Conservation (phyloP, 2,888 invertebrate species). For the Pandemis corylana region DNA sequence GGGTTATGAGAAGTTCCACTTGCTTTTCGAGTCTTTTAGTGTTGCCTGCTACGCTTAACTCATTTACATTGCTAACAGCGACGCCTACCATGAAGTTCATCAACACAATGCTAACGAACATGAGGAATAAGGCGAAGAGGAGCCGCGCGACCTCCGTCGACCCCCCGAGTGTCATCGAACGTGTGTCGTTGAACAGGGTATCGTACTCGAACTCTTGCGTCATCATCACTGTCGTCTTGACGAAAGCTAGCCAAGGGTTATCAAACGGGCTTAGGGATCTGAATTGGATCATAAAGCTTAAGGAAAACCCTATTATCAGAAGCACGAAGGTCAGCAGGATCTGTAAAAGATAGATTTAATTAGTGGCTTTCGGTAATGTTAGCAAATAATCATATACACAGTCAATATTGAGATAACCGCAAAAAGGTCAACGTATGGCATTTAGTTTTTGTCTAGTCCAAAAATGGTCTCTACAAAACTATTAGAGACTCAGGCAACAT, state of each 20-base stretch:
- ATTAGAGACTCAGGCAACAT: background rate
- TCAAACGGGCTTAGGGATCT: slow-evolving; percentile 78
- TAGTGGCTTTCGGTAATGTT: background rate
- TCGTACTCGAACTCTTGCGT: slow-evolving; percentile 85
- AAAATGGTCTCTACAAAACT: background rate
- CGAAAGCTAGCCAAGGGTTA: slow-evolving; percentile 79
- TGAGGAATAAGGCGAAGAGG: slow-evolving; percentile 52
- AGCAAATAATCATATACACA: background rate
- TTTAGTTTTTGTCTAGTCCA: background rate
- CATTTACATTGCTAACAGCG: slow-evolving; percentile 68
- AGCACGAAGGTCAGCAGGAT: slow-evolving; percentile 79
- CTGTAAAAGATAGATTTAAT: slow-evolving; percentile 60
- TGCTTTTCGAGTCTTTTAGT: slow-evolving; percentile 64
- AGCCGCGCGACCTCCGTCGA: slow-evolving; percentile 29
- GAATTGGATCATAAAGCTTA: slow-evolving; percentile 85
- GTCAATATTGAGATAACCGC: background rate
- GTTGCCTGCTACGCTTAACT: slow-evolving; percentile 64
- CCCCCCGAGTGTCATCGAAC: slow-evolving; percentile 41
- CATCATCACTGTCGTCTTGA: slow-evolving; percentile 86
- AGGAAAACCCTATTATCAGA: slow-evolving; percentile 82
- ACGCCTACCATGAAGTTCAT: slow-evolving; percentile 71
- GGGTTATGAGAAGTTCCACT: slow-evolving; percentile 58
- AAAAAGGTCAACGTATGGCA: background rate
- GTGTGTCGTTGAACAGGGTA: slow-evolving; percentile 74
- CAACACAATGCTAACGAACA: slow-evolving; percentile 65